A percentile compares a stretch with the other conserved stretches of the same genome.
Evolutionary conservation across 2,888 invertebrate species (phyloP).

Genomic region (Dynastes maya): DNA sequence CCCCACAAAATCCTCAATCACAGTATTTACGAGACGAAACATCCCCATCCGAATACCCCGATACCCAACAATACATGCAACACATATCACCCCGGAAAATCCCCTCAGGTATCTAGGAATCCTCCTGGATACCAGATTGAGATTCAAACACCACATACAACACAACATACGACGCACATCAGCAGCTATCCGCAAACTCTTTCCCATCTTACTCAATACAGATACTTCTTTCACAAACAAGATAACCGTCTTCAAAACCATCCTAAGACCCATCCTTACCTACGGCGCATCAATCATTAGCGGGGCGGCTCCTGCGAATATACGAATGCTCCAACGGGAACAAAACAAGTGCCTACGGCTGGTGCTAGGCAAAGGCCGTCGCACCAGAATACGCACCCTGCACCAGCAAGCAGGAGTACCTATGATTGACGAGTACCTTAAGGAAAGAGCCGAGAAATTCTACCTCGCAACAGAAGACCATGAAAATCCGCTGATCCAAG

Average conservation of each 20-base stretch:
- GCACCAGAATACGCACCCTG: neutral
- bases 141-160: neutral
- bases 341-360: neutral
- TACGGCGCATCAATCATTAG: neutral
- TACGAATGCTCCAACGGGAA: neutral
- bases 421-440: too few relatives aligned
- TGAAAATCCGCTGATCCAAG: too few relatives aligned
- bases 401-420: too few relatives aligned
- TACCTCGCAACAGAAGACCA: too few relatives aligned
- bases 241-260: neutral
- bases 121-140: neutral
- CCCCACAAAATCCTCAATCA: neutral
- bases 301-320: neutral
- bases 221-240: neutral
- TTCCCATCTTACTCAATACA: neutral
- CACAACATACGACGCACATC: neutral
- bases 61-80: neutral
- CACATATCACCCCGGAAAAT: too few relatives aligned
- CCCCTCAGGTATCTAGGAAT: neutral
- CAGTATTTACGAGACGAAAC: too few relatives aligned
- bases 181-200: neutral
- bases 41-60: neutral
- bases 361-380: neutral
- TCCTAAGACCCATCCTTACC: neutral
- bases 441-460: too few relatives aligned